phyloP scores from a whole-genome alignment of 2,888 invertebrate genomes.

The Dioctria linearis region DNA sequence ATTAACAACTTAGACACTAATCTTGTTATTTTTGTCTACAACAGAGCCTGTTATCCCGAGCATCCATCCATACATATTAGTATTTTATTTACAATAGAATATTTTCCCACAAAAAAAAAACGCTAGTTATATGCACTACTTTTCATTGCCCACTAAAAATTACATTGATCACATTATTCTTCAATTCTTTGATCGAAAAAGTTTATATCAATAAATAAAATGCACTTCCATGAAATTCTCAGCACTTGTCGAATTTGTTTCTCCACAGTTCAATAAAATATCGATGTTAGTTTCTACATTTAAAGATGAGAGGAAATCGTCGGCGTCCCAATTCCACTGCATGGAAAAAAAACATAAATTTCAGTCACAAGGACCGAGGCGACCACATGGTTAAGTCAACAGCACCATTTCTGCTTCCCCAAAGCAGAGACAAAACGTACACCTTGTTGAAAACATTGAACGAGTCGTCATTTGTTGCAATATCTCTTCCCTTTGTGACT shows the following conservation, averaged over 20 bases:
- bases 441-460: constrained; percentile 14
- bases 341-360: constrained; percentile 32
- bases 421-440: background rate
- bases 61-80: too few species aligned
- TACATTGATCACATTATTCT: too few species aligned
- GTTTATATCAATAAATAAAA: background rate
- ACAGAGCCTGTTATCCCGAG: too few species aligned
- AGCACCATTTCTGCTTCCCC: background rate
- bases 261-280: constrained; percentile 23
- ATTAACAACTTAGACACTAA: too few species aligned
- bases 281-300: background rate
- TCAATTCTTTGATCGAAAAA: too few species aligned
- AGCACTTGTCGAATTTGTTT: constrained; percentile 56
- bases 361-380: background rate
- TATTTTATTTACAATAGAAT: too few species aligned
- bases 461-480: constrained; percentile 44
- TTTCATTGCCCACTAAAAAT: too few species aligned
- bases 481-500: constrained; percentile 8
- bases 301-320: background rate
- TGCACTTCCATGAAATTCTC: constrained; percentile 49
- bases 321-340: constrained; percentile 14
- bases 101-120: too few species aligned
- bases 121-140: too few species aligned
- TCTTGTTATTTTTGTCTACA: too few species aligned
- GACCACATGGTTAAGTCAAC: constrained; percentile 14